Evolutionary conservation across 2,797 vertebrate species (phyloP).

Genomic region (Tokudaia muenninki): DNA sequence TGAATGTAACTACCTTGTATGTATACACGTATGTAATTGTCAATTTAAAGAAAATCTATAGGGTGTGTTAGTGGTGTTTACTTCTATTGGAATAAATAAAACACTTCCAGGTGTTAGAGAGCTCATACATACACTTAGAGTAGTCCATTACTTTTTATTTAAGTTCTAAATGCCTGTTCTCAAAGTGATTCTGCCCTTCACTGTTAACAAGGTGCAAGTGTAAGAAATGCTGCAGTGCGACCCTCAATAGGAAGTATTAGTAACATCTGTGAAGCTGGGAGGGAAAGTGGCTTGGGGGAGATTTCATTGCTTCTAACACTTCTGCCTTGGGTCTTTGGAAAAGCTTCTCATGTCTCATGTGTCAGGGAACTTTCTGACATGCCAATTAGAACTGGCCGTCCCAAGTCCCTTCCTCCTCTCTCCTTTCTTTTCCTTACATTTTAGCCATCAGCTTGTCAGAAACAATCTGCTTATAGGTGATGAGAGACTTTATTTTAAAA

Average conservation of each 20-base stretch:
- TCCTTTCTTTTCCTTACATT: neutral
- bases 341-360: neutral
- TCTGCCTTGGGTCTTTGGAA: neutral
- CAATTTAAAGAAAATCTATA: neutral
- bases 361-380: neutral
- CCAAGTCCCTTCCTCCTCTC: neutral
- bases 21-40: neutral
- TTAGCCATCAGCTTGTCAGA: slow-evolving; percentile 24
- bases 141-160: neutral
- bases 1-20: neutral
- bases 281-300: neutral
- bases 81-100: slow-evolving; percentile 31
- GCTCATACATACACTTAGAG: neutral
- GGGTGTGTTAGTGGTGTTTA: neutral
- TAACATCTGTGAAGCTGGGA: neutral
- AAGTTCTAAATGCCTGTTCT: neutral
- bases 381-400: neutral
- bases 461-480: neutral
- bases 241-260: neutral
- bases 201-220: neutral
- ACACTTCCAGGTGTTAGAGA: neutral
- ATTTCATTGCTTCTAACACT: neutral
- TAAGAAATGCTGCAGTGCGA: neutral
- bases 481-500: neutral
- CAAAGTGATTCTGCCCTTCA: neutral